A percentile compares a stretch with the other conserved stretches of the same genome.
Evolutionary conservation across 2,797 vertebrate species (phyloP).

Genomic region (Phrynocephalus forsythii): DNA sequence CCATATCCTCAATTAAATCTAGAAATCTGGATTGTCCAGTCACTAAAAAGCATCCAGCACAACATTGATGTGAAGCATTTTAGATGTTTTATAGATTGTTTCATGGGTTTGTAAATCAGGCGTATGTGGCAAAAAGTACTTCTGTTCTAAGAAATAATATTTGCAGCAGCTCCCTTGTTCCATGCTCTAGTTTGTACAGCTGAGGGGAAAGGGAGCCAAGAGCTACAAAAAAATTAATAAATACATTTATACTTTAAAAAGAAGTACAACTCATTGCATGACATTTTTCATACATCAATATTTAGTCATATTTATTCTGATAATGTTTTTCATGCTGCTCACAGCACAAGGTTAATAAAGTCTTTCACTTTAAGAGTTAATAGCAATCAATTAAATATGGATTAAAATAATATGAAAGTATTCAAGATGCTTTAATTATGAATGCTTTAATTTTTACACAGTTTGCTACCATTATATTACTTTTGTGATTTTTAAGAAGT

Average conservation of each 20-base stretch:
- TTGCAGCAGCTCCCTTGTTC: constrained; percentile 38
- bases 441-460: constrained; percentile 2
- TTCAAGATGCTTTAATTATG: not conserved
- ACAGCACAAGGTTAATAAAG: constrained; percentile 5
- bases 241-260: constrained; percentile 39
- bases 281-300: constrained; percentile 25
- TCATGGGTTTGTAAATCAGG: constrained; percentile 33
- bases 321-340: not conserved
- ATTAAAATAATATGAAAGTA: constrained; percentile 7
- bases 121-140: constrained; percentile 27
- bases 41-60: not conserved
- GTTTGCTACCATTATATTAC: constrained; percentile 13
- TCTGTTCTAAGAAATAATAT: constrained; percentile 52
- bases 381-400: not conserved
- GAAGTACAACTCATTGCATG: constrained; percentile 21
- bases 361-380: not conserved
- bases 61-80: constrained; percentile 4
- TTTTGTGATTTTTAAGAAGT: constrained; percentile 3
- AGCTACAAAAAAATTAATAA: constrained; percentile 33
- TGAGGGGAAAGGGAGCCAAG: constrained; percentile 46
- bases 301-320: constrained; percentile 16
- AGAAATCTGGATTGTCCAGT: constrained; percentile 9
- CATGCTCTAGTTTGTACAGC: constrained; percentile 46
- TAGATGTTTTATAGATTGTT: constrained; percentile 1
- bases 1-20: not conserved